Evolutionary conservation across 2,113 vertebrate genomes (phyloP).

Genomic region (Tautogolabrus adspersus): DNA sequence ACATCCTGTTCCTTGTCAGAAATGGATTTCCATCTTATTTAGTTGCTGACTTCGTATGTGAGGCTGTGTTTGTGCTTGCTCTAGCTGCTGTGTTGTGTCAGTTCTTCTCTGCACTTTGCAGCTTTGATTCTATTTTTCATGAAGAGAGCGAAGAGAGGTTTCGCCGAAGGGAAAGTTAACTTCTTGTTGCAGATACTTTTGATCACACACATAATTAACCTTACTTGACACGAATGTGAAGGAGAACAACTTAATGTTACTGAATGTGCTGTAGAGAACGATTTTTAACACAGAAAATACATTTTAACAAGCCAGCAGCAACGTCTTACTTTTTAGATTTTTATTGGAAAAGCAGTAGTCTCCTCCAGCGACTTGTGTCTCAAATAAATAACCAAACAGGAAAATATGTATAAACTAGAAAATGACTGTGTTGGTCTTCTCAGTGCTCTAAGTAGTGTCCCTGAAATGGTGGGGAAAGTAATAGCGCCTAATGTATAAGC

Average conservation of each 20-base stretch:
- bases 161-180: conserved; percentile 1
- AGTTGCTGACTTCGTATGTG: conserved; percentile 22
- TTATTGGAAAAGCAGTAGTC: not conserved
- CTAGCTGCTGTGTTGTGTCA: not conserved
- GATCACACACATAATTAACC: conserved; percentile 31
- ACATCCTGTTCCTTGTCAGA: conserved; percentile 61
- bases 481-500: conserved; percentile 32
- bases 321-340: not conserved
- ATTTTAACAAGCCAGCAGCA: not conserved
- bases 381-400: not conserved
- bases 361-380: not conserved
- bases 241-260: not conserved
- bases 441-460: conserved; percentile 17
- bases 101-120: not conserved
- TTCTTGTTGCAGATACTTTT: conserved; percentile 18
- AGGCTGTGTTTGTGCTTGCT: conserved; percentile 11
- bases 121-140: conserved; percentile 26
- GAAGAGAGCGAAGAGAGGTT: conserved; percentile 5
- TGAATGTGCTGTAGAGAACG: not conserved
- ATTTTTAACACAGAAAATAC: not conserved
- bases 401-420: conserved; percentile 13
- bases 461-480: conserved; percentile 24
- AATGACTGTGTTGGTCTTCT: conserved; percentile 24
- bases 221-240: conserved; percentile 1
- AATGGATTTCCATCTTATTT: conserved; percentile 55